Conservation (phyloP, 1,140 invertebrate genomes). For the Zaprionus nigranus region DNA sequence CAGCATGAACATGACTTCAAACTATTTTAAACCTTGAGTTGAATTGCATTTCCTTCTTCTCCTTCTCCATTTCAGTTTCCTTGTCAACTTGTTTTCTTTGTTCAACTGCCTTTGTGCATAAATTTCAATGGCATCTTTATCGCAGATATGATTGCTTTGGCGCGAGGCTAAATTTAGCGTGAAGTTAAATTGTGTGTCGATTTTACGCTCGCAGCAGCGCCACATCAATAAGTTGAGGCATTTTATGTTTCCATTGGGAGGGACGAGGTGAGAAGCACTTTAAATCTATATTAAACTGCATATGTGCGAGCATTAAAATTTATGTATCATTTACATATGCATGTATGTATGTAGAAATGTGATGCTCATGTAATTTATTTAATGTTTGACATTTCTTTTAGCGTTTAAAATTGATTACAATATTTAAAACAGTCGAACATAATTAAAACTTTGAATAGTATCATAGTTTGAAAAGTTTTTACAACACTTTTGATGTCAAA, state of each 20-base stretch:
- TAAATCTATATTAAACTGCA: background rate
- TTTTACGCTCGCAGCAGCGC: background rate
- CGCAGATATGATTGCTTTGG: constrained; percentile 3
- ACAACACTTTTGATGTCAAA: no score
- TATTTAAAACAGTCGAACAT: background rate
- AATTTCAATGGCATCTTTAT: constrained; percentile 2
- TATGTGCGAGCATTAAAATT: background rate
- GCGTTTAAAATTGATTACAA: background rate
- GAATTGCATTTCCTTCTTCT: background rate
- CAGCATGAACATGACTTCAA: background rate
- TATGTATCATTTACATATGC: background rate
- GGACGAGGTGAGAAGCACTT: background rate
- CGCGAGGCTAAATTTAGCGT: background rate
- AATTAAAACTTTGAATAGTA: background rate
- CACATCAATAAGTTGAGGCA: constrained; percentile 1
- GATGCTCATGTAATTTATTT: no score
- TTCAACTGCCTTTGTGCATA: background rate
- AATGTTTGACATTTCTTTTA: background rate
- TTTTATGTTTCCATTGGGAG: background rate
- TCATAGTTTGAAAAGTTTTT: no score
- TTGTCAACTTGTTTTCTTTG: background rate
- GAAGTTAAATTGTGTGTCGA: constrained; percentile 7
- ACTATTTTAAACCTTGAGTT: background rate
- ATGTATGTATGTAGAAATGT: no score
- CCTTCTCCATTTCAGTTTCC: background rate